These are phyloP conservation scores for Ostrea edulis DNA, from an alignment of 1,140 invertebrate genomes.

Conservation along the genomic window DNA sequence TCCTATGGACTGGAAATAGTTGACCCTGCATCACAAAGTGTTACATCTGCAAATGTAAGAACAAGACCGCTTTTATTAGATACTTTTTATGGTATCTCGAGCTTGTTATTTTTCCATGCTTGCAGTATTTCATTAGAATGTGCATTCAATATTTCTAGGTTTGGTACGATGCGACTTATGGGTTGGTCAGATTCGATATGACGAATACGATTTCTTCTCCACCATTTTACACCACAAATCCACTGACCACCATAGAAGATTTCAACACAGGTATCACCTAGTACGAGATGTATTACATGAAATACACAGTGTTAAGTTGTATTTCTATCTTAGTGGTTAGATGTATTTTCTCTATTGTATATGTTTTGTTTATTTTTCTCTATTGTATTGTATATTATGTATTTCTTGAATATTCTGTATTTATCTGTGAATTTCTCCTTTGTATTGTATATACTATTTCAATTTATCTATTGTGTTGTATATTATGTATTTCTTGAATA, in stretches of 20 bases:
- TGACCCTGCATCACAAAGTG: conserved; percentile 45
- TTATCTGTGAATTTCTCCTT: too few relatives aligned
- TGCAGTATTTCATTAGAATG: not conserved
- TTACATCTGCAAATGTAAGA: conserved; percentile 51
- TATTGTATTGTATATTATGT: too few relatives aligned
- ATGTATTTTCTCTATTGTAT: not conserved
- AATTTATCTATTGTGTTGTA: too few relatives aligned
- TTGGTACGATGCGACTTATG: conserved; percentile 61
- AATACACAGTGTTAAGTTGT: not conserved
- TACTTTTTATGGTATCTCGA: not conserved
- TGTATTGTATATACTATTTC: too few relatives aligned
- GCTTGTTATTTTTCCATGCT: too few relatives aligned
- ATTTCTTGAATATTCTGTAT: too few relatives aligned
- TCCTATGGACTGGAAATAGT: conserved; percentile 60
- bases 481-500: too few relatives aligned
- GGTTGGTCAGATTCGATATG: conserved; percentile 58
- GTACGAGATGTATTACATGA: not conserved
- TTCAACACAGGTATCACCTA: conserved; percentile 66
- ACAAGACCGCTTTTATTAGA: not conserved
- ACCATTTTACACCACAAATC: conserved; percentile 55
- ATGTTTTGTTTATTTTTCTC: too few relatives aligned
- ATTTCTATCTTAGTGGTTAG: too few relatives aligned
- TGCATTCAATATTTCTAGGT: conserved; percentile 47
- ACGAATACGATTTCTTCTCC: conserved; percentile 25
- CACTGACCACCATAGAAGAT: conserved; percentile 61